These are phyloP conservation scores for Pollenia amentaria DNA, from an alignment of 2,888 invertebrate genomes.

Conservation along the genomic window DNA sequence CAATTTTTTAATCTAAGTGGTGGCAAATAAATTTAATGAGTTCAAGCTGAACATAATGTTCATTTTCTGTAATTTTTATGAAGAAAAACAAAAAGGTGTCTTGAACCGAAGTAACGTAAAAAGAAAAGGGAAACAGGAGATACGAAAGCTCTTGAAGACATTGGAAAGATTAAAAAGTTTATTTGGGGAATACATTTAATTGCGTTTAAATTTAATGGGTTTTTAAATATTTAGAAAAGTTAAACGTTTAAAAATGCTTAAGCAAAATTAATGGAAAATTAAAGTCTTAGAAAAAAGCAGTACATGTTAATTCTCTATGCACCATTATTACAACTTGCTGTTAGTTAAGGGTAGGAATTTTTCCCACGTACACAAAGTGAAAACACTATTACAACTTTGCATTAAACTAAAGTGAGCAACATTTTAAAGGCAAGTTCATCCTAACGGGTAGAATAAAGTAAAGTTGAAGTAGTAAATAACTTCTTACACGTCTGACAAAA, in stretches of 20 bases:
- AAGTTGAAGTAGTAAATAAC: no score
- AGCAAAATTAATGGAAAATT: not conserved
- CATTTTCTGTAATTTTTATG: not conserved
- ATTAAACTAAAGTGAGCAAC: no score
- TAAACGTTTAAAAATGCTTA: not conserved
- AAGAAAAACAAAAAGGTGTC: not conserved
- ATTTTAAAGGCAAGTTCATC: no score
- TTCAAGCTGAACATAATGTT: slow-evolving; percentile 25
- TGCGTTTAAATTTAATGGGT: slow-evolving; percentile 23
- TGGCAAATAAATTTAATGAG: slow-evolving; percentile 61
- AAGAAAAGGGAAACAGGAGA: not conserved
- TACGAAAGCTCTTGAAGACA: not conserved
- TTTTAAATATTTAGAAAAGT: not conserved
- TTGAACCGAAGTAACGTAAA: not conserved
- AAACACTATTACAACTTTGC: no score
- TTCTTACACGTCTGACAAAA: no score
- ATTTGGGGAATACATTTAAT: slow-evolving; percentile 41
- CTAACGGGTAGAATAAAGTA: no score
- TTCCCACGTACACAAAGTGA: no score
- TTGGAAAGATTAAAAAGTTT: not conserved
- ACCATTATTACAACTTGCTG: no score
- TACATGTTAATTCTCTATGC: no score
- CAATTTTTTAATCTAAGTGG: slow-evolving; percentile 53
- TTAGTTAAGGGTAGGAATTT: no score
- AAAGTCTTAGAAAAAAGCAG: not conserved